Evolutionary conservation across 2,113 vertebrate genomes (phyloP), one percentile per base, ranked within the genome.

Genomic region (Garra rufa): DNA sequence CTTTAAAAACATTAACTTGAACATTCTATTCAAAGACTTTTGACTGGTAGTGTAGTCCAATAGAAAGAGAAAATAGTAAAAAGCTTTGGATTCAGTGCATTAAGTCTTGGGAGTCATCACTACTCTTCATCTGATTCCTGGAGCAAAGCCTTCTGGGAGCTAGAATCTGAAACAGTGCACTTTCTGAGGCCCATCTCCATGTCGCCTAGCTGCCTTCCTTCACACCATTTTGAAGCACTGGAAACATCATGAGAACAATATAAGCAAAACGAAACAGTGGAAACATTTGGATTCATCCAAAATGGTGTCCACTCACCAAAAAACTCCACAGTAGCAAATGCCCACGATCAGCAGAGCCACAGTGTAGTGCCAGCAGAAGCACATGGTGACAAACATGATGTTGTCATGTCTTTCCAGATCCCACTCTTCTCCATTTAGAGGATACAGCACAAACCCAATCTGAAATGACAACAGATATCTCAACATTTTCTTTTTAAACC

Each of bases 361-460:
- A 2, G 95, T 89, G 48, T 95, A 93, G 91, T 99, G 98, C 98
- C 98, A 99, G 91, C 97, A 98, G 93, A 97, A 99, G 88, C 98
- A 99, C 97, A 99, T 97, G 0, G 97, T 98, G 91, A 98, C 88
- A 50, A 99, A 99, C 96, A 98, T 99, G 89, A 97, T 52, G 90
- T 99, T 99, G 46, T 0, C 63, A 0, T 97, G 94, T 14, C 90
- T 89, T 0, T 87, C 30, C 85, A 94, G 87, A 75, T 97, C 91
- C 98, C 98, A 99, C 4, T 77, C 0, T 0, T 88, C 88, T 88
- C 96, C 97, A 24, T 88, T 95, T 0, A 94, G 93, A 46, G 95
- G 96, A 86, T 92, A 99, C 17, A 99, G 93, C 38, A 99, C 97
- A 28, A 99, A 95, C 19, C 96, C 97, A 0, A 99, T 97, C 98